Conservation (phyloP, 1,140 invertebrate species). For the Drosophila arawakana region DNA sequence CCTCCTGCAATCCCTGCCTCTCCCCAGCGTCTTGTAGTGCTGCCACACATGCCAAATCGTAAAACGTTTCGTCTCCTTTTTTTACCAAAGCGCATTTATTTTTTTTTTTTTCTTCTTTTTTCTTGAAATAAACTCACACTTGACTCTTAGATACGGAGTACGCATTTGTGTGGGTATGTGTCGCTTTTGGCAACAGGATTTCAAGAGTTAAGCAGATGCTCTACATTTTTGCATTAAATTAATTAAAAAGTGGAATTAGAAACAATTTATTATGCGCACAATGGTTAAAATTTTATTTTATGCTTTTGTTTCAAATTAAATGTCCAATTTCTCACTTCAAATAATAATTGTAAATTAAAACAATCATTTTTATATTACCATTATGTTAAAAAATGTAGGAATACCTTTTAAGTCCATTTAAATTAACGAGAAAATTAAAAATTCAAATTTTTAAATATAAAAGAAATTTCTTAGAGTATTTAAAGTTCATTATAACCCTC, state of each 20-base stretch:
- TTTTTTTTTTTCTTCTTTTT: not conserved
- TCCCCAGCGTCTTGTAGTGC: not conserved
- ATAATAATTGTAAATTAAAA: too few relatives aligned
- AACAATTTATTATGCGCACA: too few relatives aligned
- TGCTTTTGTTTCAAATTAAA: too few relatives aligned
- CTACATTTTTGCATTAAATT: not conserved
- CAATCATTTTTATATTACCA: too few relatives aligned
- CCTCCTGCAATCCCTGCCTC: conserved; percentile 10
- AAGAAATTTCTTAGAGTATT: not conserved
- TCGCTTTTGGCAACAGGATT: not conserved
- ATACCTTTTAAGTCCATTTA: too few relatives aligned
- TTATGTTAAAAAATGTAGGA: too few relatives aligned
- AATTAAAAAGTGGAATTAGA: not conserved
- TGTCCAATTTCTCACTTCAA: too few relatives aligned
- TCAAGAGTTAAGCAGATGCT: conserved; percentile 5
- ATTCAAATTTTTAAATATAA: not conserved
- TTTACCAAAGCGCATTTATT: conserved; percentile 18
- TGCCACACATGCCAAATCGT: conserved; percentile 73
- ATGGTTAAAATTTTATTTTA: too few relatives aligned
- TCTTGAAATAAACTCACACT: conserved; percentile 51
- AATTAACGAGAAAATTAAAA: too few relatives aligned
- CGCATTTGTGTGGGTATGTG: not conserved
- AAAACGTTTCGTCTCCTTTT: conserved; percentile 65
- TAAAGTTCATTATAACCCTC: not conserved
- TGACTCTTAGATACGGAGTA: conserved; percentile 8